Evolutionary conservation across 2,888 invertebrate genomes (phyloP).

Genomic region (Pemphredon lugubris): DNA sequence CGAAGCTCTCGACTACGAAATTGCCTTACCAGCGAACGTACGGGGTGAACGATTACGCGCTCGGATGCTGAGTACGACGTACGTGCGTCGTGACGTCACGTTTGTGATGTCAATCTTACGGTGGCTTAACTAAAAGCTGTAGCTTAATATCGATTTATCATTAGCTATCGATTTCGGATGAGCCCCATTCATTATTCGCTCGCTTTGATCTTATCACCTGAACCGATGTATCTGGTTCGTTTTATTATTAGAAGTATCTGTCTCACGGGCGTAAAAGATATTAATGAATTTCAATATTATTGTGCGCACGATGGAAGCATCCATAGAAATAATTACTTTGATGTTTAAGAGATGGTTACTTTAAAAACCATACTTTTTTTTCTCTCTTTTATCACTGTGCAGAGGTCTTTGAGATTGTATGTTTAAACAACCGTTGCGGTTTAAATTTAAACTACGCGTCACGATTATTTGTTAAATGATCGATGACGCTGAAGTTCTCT

Average conservation of each 20-base stretch:
- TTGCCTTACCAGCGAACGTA: not conserved
- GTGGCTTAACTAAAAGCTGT: not conserved
- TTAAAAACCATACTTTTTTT: too few species aligned
- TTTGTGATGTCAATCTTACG: not conserved
- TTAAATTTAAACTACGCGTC: too few species aligned
- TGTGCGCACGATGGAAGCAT: not conserved
- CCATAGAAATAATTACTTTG: not conserved
- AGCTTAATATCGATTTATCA: not conserved
- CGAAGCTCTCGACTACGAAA: slow-evolving; percentile 1
- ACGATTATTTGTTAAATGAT: too few species aligned
- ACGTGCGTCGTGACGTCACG: not conserved
- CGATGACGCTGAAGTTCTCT: too few species aligned
- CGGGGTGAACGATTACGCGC: slow-evolving; percentile 9
- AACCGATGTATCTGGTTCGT: not conserved
- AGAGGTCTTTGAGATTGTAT: too few species aligned
- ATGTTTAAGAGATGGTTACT: too few species aligned
- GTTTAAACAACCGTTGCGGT: too few species aligned
- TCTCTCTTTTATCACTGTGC: too few species aligned
- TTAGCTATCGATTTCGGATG: not conserved
- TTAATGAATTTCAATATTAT: not conserved
- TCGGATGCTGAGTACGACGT: not conserved
- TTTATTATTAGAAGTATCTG: not conserved
- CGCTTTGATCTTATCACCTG: not conserved
- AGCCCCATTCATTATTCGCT: not conserved
- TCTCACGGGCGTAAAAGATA: not conserved